phyloP scores from a whole-genome alignment of 2,888 invertebrate species.

The Lasioglossum zephyrum region DNA sequence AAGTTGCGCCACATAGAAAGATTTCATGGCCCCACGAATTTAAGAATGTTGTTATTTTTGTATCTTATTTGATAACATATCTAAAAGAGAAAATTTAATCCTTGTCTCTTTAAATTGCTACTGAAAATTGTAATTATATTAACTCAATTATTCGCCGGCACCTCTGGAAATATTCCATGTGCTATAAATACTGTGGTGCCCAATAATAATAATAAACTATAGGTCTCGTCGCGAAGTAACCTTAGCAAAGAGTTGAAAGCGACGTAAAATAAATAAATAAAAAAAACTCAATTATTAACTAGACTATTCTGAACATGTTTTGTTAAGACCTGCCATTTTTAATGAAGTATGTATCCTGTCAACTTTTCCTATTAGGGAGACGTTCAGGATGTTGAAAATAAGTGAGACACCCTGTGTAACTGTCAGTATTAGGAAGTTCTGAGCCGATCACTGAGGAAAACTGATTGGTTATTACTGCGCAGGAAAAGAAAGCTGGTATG shows the following conservation, averaged over 20 bases:
- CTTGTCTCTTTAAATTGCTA: not conserved
- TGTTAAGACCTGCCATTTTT: not conserved
- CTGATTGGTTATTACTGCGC: constrained; percentile 20
- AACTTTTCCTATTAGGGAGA: not conserved
- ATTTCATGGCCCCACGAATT: not conserved
- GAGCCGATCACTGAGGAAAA: constrained; percentile 4
- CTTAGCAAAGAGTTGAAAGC: no score
- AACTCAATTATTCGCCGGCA: no score
- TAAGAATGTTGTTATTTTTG: not conserved
- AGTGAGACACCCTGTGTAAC: not conserved
- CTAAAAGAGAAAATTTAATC: not conserved
- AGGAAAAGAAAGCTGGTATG: not conserved
- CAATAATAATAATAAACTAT: no score
- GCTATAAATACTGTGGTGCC: no score
- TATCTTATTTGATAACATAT: not conserved
- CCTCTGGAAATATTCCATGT: no score
- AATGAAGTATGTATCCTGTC: not conserved
- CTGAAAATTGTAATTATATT: no score
- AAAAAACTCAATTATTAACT: no score
- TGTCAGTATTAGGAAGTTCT: not conserved
- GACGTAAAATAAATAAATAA: no score
- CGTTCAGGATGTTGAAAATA: not conserved
- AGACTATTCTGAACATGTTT: not conserved
- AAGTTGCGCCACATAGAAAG: not conserved
- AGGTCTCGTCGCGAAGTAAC: no score